These are phyloP conservation scores for Quadroppia sp. DNA, from an alignment of 2,888 invertebrate species.

Conservation along the genomic window DNA sequence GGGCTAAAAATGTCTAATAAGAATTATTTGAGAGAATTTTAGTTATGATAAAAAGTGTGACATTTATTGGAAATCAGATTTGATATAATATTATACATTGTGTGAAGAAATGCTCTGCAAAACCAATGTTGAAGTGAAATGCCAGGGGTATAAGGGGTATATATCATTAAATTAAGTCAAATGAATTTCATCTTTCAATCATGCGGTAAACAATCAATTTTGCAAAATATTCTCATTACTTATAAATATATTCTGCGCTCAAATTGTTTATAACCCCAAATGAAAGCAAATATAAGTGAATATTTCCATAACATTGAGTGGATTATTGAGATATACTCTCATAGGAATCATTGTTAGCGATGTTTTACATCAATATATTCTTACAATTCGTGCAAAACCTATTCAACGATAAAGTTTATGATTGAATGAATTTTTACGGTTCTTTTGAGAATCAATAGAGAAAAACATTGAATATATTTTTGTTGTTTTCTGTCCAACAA, in stretches of 20 bases:
- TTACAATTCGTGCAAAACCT: constrained; percentile 9
- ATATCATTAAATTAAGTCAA: too few species aligned
- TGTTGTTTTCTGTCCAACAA: neutral
- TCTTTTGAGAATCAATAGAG: neutral
- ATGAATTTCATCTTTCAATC: too few species aligned
- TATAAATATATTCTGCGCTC: too few species aligned
- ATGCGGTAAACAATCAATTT: neutral
- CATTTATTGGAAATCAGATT: too few species aligned
- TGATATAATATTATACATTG: too few species aligned
- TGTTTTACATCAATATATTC: neutral
- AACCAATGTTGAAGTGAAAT: too few species aligned
- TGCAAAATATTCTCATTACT: neutral
- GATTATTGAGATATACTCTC: constrained; percentile 7
- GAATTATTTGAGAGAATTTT: too few species aligned
- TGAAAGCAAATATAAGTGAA: neutral
- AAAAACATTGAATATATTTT: neutral
- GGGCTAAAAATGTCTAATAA: too few species aligned
- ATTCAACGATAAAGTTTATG: neutral
- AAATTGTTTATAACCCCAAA: too few species aligned
- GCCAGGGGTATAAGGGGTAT: too few species aligned
- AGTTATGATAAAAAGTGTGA: too few species aligned
- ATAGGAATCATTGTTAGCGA: neutral
- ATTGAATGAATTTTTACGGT: neutral
- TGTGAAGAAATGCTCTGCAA: too few species aligned
- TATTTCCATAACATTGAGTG: neutral